Evolutionary conservation across 2,797 vertebrate species (phyloP).

Genomic region (Scolopax bukidnonensis): DNA sequence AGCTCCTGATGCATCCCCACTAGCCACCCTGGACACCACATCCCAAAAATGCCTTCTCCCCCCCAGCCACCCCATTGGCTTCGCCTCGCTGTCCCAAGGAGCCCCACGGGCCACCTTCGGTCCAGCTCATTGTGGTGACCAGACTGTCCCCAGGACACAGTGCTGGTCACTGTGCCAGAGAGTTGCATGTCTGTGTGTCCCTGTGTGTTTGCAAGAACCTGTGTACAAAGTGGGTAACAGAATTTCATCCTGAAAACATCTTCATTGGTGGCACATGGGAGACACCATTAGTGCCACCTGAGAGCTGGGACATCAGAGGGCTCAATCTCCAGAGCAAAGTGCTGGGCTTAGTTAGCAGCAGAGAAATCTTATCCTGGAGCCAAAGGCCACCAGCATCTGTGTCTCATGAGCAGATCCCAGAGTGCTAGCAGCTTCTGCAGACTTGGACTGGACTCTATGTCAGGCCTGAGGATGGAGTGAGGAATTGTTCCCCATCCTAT

Average conservation of each 20-base stretch:
- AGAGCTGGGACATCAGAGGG: neutral
- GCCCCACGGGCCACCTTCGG: neutral
- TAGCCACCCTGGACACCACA: accelerated
- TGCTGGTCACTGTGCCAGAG: neutral
- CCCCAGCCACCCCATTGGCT: accelerated
- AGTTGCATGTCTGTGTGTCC: neutral
- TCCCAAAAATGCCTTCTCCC: neutral
- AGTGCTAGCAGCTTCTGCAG: neutral
- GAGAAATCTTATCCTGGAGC: neutral
- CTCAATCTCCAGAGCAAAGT: neutral
- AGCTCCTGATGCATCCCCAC: neutral
- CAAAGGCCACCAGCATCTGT: neutral
- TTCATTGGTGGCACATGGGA: neutral
- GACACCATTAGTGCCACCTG: neutral
- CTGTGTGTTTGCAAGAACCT: neutral
- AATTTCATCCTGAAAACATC: neutral
- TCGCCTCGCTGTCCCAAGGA: accelerated
- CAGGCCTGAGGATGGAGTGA: neutral
- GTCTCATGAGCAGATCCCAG: neutral
- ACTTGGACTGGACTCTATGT: neutral
- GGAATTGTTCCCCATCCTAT: neutral
- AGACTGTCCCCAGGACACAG: accelerated
- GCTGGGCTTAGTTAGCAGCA: neutral
- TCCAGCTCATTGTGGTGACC: neutral
- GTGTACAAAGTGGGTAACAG: neutral